phyloP scores from a whole-genome alignment of 2,113 vertebrate genomes.

The Typhlomys cinereus region DNA sequence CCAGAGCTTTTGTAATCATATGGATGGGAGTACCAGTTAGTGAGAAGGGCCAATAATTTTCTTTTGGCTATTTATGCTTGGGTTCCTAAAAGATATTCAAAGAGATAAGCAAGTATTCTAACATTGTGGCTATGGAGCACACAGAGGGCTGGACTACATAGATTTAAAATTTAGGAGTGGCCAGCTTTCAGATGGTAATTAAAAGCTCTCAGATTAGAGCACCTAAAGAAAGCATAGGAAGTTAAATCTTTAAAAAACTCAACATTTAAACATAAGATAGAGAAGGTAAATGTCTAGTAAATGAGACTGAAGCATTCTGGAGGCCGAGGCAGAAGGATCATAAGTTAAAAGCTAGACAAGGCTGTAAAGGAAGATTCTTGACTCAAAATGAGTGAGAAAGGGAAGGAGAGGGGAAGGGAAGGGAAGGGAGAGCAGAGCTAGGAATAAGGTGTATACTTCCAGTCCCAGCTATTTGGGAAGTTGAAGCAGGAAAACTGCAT shows the following conservation, averaged over 20 bases:
- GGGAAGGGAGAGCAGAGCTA: background rate
- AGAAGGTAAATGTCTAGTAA: background rate
- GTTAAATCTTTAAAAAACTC: constrained; percentile 1
- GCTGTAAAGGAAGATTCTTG: background rate
- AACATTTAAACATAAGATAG: background rate
- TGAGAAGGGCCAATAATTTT: background rate
- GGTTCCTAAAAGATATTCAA: background rate
- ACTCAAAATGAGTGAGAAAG: background rate
- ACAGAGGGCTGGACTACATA: too few relatives aligned
- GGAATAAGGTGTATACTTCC: background rate
- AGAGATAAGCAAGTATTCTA: background rate
- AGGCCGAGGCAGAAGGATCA: background rate
- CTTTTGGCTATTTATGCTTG: background rate
- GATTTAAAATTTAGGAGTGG: constrained; percentile 9
- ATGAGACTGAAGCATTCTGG: background rate
- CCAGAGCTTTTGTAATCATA: background rate
- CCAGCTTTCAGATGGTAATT: constrained; percentile 2
- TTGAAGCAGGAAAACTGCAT: too few relatives aligned
- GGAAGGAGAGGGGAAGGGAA: background rate
- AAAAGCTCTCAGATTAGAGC: background rate
- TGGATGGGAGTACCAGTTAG: background rate
- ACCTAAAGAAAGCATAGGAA: background rate
- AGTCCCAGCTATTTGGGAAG: background rate
- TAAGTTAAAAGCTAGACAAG: background rate
- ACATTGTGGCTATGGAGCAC: constrained; percentile 11